A percentile compares a stretch with the other conserved stretches of the same genome.
Evolutionary conservation across 2,888 invertebrate genomes (phyloP).

Genomic region (Drosophila eohydei): DNA sequence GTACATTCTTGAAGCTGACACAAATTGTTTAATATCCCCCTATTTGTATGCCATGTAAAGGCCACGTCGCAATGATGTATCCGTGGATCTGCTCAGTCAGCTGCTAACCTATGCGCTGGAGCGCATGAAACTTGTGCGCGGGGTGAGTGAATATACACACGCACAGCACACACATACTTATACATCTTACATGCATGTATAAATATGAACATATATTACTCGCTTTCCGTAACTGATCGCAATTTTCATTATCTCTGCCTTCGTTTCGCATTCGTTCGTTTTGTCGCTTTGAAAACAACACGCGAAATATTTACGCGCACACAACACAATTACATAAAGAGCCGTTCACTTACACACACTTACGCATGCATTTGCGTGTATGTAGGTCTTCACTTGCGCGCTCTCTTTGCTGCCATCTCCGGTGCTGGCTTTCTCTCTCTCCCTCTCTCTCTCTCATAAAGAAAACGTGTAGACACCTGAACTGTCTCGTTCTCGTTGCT

Average conservation of each 20-base stretch:
- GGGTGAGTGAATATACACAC: constrained; percentile 87
- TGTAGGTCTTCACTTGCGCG: constrained; percentile 6
- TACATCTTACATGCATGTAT: constrained; percentile 3
- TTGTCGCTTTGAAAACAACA: constrained; percentile 43
- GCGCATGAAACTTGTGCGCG: constrained; percentile 91
- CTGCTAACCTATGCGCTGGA: constrained; percentile 92
- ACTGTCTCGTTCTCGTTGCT: constrained; percentile 50
- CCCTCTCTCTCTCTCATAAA: constrained; percentile 14
- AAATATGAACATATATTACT: constrained; percentile 20
- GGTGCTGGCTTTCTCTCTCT: constrained; percentile 15
- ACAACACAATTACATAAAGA: constrained; percentile 20
- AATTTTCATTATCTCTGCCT: constrained; percentile 58
- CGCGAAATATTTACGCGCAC: constrained; percentile 52
- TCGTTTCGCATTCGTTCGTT: constrained; percentile 22
- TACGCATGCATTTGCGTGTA: background rate
- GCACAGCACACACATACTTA: constrained; percentile 1
- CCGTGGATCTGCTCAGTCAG: constrained; percentile 89
- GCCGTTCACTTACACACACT: background rate
- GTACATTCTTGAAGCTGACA: background rate
- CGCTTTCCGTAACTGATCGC: constrained; percentile 33
- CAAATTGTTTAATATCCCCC: background rate
- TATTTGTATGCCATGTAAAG: constrained; percentile 50
- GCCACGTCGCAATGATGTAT: constrained; percentile 76
- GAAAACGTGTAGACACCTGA: constrained; percentile 42
- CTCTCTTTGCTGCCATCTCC: constrained; percentile 12